Conservation (phyloP, 2,113 vertebrate genomes). For the Myiagra hebetior region DNA sequence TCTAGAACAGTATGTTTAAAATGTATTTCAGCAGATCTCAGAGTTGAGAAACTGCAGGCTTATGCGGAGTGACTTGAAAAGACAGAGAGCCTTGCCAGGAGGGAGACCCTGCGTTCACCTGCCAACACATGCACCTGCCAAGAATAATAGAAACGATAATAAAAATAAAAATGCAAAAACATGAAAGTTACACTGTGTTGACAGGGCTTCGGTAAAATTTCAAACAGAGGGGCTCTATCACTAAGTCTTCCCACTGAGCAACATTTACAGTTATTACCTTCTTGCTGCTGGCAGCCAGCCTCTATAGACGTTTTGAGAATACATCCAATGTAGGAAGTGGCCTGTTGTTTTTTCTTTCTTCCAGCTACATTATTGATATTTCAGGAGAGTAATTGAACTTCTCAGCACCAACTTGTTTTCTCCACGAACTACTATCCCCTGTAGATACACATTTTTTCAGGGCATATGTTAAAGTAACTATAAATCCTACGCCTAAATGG, state of each 20-base stretch:
- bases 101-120: conserved; percentile 19
- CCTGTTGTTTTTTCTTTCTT: conserved; percentile 77
- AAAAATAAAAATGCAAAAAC: conserved; percentile 52
- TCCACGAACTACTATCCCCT: conserved; percentile 67
- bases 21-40: neutral
- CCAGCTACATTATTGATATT: conserved; percentile 79
- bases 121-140: conserved; percentile 2
- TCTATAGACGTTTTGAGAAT: conserved; percentile 82
- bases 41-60: neutral
- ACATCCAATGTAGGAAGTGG: conserved; percentile 81
- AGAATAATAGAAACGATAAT: conserved; percentile 48
- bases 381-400: conserved; percentile 76
- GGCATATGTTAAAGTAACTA: conserved; percentile 56
- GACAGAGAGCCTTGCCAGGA: neutral
- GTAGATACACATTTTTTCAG: conserved; percentile 60
- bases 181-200: conserved; percentile 10
- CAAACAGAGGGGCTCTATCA: conserved; percentile 45
- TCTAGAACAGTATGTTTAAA: neutral
- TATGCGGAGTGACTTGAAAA: neutral
- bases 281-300: conserved; percentile 69
- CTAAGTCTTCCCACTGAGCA: conserved; percentile 65
- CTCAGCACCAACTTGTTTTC: conserved; percentile 68
- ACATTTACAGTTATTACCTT: conserved; percentile 77
- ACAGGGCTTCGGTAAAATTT: conserved; percentile 34
- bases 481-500: conserved; percentile 63